These are phyloP conservation scores for Polylopha cassiicola DNA, from an alignment of 2,888 invertebrate species.

Conservation along the genomic window DNA sequence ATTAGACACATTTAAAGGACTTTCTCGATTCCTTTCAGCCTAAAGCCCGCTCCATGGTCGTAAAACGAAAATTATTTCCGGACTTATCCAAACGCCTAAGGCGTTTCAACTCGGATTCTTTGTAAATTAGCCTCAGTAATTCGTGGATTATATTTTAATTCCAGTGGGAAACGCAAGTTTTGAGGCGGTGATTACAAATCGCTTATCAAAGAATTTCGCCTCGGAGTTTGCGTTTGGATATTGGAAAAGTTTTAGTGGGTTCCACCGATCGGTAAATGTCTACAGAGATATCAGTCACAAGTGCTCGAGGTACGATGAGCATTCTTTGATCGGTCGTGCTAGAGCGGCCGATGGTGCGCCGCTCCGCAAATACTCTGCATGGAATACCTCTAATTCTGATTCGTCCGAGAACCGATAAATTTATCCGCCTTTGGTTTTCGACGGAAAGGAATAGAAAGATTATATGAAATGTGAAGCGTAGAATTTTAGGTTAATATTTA, in stretches of 20 bases:
- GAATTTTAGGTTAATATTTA: too few species aligned
- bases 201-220: constrained; percentile 60
- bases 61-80: constrained; percentile 27
- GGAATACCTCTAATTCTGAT: constrained; percentile 20
- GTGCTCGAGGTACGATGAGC: constrained; percentile 38
- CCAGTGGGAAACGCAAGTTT: constrained; percentile 31
- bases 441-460: too few species aligned
- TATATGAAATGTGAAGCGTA: too few species aligned
- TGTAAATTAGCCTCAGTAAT: constrained; percentile 32
- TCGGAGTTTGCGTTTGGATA: constrained; percentile 53
- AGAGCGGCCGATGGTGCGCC: too few species aligned
- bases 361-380: constrained; percentile 21
- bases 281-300: constrained; percentile 50
- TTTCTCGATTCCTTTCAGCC: constrained; percentile 2
- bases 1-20: constrained; percentile 16
- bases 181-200: constrained; percentile 64
- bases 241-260: constrained; percentile 59
- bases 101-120: constrained; percentile 28
- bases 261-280: constrained; percentile 53
- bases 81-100: constrained; percentile 22
- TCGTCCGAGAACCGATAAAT: constrained; percentile 11
- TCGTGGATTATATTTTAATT: constrained; percentile 52
- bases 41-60: too few species aligned
- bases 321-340: constrained; percentile 28
- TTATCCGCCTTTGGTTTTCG: too few species aligned